Base-by-base conservation (phyloP, 1,140 invertebrate genomes). In the Drosophila tristis region DNA sequence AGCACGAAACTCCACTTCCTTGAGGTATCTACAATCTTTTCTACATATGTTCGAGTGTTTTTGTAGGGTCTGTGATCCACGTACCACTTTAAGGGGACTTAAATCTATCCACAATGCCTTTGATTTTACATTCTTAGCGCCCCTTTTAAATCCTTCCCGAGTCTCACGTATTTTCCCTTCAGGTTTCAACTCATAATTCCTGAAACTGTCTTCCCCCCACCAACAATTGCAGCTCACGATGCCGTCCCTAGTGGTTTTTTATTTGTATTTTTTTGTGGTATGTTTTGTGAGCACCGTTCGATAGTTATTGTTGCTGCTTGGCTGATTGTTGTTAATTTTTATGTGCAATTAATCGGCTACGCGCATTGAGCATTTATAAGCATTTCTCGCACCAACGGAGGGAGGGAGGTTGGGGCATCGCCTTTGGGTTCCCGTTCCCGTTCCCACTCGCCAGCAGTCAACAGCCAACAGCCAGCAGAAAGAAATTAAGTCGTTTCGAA, bases 301-400 rank as follows among this genome's bases (percentile, higher is more conserved):
- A 78, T 75, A 67, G 16, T 53, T 44, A 16, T 64, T 55, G 35
- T 42, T 59, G 49, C 61, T 43, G 42, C 26, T 68, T 56, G 48
- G 53, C 70, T 68, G 78, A 89, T 89, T 84, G 72, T 87, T 87
- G 78, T 87, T 87, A 87, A 87, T 82, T 87, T 87, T 87, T 87
- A 87, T 87, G 79, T 87, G 82, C 82, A 87, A 87, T 89, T 87
- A 87, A 90, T 90, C 80, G 84, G 84, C 79, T 65, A 77, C 84
- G 84, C 76, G 76, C 84, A 89, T 79, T 89, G 84, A 82, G 84
- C 84, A 87, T 89, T 87, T 90, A 87, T 82, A 87, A 87, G 78
- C 80, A 86, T 85, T 86, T 86, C 80, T 72, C 51, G 72, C 81
- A 66, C 62, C 61, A 43, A 48, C 55, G 60, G 56, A 48, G 48